Percentiles rank a stretch among this genome's conserved stretches.
phyloP scores from a whole-genome alignment of 2,113 vertebrate species.

The Rhinopithecus roxellana region DNA sequence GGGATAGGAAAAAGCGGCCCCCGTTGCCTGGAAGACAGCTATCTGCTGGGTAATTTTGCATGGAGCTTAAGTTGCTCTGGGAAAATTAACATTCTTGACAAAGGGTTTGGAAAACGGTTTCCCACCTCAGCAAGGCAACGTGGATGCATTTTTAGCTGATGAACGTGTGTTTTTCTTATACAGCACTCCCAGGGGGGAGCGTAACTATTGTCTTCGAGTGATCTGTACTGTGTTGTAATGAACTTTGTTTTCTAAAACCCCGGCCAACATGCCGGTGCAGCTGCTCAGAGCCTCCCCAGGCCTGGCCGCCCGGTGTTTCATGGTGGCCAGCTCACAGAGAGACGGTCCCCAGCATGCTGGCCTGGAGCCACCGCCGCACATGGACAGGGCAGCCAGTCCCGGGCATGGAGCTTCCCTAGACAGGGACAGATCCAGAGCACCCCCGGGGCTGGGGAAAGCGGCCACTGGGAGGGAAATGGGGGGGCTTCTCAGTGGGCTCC shows the following conservation, averaged over 20 bases:
- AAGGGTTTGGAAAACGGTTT: neutral
- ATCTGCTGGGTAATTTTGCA: neutral
- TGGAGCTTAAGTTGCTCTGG: neutral
- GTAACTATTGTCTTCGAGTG: neutral
- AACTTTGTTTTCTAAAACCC: neutral
- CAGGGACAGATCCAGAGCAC: neutral
- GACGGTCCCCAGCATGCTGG: neutral
- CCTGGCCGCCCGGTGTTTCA: neutral
- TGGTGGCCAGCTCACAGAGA: neutral
- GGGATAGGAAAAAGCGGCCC: neutral
- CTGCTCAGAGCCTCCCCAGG: neutral
- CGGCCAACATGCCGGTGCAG: neutral
- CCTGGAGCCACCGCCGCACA: neutral
- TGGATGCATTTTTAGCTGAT: neutral
- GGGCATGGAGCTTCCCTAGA: neutral
- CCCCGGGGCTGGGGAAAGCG: neutral
- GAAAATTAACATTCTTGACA: no score
- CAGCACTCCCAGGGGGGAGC: neutral
- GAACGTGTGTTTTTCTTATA: constrained; percentile 27
- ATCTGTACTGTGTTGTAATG: neutral
- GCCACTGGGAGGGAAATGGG: neutral
- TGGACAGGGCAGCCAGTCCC: neutral
- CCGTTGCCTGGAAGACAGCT: neutral
- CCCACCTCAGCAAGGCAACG: neutral
- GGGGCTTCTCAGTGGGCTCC: accelerated